A percentile compares a stretch with the other conserved stretches of the same genome.
phyloP scores from a whole-genome alignment of 2,113 vertebrate genomes.

The Butorides virescens region DNA sequence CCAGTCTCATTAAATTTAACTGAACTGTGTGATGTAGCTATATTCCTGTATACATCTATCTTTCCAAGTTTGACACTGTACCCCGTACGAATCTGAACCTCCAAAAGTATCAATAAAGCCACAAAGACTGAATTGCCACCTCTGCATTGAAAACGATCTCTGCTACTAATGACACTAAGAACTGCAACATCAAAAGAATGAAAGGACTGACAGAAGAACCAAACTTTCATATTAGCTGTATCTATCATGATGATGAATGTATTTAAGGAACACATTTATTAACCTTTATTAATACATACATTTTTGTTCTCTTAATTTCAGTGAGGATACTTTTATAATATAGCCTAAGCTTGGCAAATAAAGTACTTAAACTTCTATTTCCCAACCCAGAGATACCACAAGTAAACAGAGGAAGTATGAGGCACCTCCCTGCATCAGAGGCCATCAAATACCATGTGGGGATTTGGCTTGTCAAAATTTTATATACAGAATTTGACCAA shows the following conservation, averaged over 20 bases:
- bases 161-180: background rate
- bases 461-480: background rate
- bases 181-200: background rate
- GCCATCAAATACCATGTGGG: background rate
- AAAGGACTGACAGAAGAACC: background rate
- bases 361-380: background rate
- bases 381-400: background rate
- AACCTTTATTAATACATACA: background rate
- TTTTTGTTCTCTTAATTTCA: background rate
- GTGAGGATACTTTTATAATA: background rate
- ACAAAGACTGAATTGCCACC: background rate
- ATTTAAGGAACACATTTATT: background rate
- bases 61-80: background rate
- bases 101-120: background rate
- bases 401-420: background rate
- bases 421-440: background rate
- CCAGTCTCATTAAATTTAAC: background rate
- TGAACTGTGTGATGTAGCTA: background rate
- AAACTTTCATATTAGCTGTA: background rate
- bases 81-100: background rate
- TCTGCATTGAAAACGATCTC: background rate
- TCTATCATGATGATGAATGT: background rate
- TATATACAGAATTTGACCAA: background rate
- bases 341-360: background rate
- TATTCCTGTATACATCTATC: too few species aligned